Conservation (phyloP, 2,888 invertebrate genomes). For the Rhaphigaster nebulosa region DNA sequence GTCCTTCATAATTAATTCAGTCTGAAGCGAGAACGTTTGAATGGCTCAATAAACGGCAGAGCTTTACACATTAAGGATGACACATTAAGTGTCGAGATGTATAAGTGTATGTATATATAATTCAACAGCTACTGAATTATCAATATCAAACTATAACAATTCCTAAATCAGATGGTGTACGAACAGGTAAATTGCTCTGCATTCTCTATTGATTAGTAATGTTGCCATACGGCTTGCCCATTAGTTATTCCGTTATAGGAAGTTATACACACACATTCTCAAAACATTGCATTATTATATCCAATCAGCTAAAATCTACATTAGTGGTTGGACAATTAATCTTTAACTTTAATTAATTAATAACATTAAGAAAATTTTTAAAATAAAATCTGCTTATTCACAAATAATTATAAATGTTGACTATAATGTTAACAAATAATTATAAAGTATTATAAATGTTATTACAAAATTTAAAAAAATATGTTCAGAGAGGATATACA, state of each 20-base stretch:
- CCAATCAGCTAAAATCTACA: not conserved
- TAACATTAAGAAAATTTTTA: no score
- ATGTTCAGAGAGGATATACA: no score
- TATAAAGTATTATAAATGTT: no score
- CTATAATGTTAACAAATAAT: no score
- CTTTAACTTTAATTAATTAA: not conserved
- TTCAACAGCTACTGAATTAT: not conserved
- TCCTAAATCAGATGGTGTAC: not conserved
- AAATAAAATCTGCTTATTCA: no score
- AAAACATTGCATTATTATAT: not conserved
- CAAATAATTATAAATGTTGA: no score
- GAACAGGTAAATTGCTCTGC: not conserved
- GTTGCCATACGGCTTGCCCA: not conserved
- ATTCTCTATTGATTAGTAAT: not conserved
- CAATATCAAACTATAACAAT: not conserved
- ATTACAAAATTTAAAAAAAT: no score
- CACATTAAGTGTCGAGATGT: not conserved
- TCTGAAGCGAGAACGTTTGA: not conserved
- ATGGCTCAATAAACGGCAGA: slow-evolving; percentile 8
- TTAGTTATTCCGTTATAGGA: not conserved
- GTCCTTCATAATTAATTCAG: slow-evolving; percentile 25
- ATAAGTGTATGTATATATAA: not conserved
- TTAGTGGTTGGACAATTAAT: not conserved
- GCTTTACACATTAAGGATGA: not conserved
- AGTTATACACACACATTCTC: not conserved